Base-by-base conservation (phyloP, 1,140 invertebrate species). In the Branchinecta lindahli region DNA sequence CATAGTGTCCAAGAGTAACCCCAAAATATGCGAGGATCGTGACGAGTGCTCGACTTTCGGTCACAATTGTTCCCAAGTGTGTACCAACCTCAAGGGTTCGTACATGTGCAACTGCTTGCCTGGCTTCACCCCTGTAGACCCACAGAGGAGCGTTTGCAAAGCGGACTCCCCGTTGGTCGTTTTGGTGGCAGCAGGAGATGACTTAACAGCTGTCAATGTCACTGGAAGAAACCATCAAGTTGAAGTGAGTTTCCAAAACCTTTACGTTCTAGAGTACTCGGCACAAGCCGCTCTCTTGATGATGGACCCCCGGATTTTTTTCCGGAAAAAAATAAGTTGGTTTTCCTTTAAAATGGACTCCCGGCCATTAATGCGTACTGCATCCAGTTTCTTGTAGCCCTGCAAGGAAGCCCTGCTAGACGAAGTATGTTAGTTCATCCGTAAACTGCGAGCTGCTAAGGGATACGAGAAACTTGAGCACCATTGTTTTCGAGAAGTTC, bases 41-140 rank as follows among this genome's bases (percentile, higher is more conserved):
- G 86, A 98, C 78, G 94, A 98, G 80, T 97, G 95, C 77, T 80
- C 83, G 0, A 85, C 86, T 8, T 87, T 88, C 10, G 83, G 84
- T 10, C 90, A 97, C 77, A 87, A 89, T 72, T 98, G 94, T 79
- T 91, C 92, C 3, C 95, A 98, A 76, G 80, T 91, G 7, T 97
- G 95, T 76, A 86, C 84, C 12, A 98, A 97, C 77, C 75, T 93
- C n/a, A 94, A 96, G 75, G 94, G 94, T 33, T 89, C 88, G 3
- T 95, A 88, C 75, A 83, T 85, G n/a, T 98, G 95, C 77, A 85
- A 84, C 8, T 98, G 95, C 76, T 82, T 85, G 3, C 82, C 87
- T 6, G 92, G 92, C 3, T 98, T 95, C 81, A 81, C 83, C 70
- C 76, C 89, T 21, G 83, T 86, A 9, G 86, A 91, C 74, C 83